Conservation (phyloP, 1,140 invertebrate species). For the Planococcus citri region DNA sequence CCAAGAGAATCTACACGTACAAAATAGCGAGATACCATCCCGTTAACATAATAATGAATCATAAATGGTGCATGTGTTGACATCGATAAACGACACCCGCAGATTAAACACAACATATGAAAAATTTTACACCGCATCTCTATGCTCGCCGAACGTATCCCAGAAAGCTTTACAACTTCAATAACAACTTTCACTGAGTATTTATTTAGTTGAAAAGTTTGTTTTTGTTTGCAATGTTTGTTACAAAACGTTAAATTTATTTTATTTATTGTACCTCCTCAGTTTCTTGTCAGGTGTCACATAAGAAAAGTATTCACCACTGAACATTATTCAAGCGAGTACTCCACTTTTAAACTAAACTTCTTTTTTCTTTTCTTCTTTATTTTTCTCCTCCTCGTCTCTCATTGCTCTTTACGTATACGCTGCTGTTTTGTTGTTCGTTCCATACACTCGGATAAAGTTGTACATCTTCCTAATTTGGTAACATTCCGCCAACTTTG, state of each 20-base stretch:
- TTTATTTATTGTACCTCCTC: slow-evolving; percentile 7
- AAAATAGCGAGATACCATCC: no score
- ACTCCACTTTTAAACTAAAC: background rate
- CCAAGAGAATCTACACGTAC: no score
- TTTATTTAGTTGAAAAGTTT: background rate
- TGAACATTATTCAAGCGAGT: slow-evolving; percentile 3
- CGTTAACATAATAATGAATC: no score
- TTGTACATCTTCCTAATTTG: slow-evolving; percentile 7
- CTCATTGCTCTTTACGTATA: no score
- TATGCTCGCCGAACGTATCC: background rate
- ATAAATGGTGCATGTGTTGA: background rate
- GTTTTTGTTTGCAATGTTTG: background rate
- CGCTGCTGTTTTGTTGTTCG: background rate
- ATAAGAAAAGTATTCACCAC: slow-evolving; percentile 3
- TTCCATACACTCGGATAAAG: background rate
- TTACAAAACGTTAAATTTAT: background rate
- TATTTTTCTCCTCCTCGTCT: background rate
- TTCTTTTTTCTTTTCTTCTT: background rate
- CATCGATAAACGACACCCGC: background rate
- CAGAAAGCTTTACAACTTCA: background rate
- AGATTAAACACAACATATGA: background rate
- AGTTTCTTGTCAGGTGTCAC: slow-evolving; percentile 1
- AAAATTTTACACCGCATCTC: background rate
- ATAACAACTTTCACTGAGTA: background rate
- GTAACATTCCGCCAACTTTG: background rate